phyloP scores from a whole-genome alignment of 2,113 vertebrate genomes.

The Etia nguti region DNA sequence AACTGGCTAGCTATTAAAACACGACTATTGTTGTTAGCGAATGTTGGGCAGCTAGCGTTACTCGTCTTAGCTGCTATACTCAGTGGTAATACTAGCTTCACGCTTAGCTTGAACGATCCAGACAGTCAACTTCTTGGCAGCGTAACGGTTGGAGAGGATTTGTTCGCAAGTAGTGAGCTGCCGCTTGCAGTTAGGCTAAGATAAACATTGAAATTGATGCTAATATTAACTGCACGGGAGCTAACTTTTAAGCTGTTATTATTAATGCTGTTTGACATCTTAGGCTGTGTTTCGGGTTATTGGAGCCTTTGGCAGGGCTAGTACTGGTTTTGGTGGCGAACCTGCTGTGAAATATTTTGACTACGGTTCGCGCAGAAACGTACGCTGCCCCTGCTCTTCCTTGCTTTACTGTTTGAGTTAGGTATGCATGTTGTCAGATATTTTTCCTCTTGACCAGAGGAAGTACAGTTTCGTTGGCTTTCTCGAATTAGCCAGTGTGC shows the following conservation, averaged over 20 bases:
- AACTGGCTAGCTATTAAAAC: conserved; percentile 41
- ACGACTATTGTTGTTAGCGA: conserved; percentile 48
- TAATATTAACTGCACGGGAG: background rate
- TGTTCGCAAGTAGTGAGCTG: conserved; percentile 4
- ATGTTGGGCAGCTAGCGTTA: background rate
- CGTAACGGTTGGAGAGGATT: background rate
- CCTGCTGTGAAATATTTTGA: conserved; percentile 29
- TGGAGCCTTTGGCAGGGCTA: background rate
- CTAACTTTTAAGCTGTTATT: background rate
- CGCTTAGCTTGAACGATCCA: background rate
- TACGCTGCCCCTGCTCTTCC: background rate
- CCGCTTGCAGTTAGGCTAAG: background rate
- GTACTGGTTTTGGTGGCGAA: background rate
- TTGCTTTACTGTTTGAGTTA: background rate
- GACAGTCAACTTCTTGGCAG: conserved; percentile 25
- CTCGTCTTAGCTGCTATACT: background rate
- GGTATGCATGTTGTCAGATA: background rate
- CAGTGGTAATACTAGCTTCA: background rate
- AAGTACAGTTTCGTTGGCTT: background rate
- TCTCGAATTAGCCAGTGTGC: background rate
- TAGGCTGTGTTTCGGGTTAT: background rate
- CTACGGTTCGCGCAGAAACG: background rate
- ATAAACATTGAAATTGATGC: background rate
- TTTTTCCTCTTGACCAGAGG: background rate
- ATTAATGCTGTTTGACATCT: background rate